Conservation (phyloP, 1,140 invertebrate genomes). For the Caenorhabditis brenneri region DNA sequence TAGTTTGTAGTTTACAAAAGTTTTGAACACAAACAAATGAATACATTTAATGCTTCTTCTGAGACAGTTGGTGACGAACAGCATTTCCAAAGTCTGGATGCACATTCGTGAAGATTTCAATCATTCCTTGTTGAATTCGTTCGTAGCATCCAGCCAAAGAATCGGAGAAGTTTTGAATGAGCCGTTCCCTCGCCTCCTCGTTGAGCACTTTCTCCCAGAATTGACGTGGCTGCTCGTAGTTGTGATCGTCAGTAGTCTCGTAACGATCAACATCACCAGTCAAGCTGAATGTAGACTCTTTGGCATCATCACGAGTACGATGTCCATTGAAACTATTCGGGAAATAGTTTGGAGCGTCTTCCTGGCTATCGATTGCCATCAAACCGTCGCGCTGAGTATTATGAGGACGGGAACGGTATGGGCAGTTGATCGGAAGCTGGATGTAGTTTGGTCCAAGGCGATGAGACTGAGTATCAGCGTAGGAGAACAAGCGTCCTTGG, state of each 20-base stretch:
- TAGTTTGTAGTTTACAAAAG: too few relatives aligned
- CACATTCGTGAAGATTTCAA: constrained; percentile 72
- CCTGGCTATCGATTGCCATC: too few relatives aligned
- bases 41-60: not conserved
- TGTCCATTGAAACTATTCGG: constrained; percentile 91
- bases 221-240: constrained; percentile 90
- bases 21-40: not conserved
- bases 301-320: constrained; percentile 59
- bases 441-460: too few relatives aligned
- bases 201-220: constrained; percentile 78
- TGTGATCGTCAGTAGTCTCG: constrained; percentile 84
- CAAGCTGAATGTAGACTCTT: constrained; percentile 68
- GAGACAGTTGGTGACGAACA: not conserved
- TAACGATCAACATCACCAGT: constrained; percentile 77
- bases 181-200: constrained; percentile 77
- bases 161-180: constrained; percentile 82
- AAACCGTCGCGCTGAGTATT: too few relatives aligned
- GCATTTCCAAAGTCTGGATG: constrained; percentile 72
- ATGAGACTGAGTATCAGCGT: constrained; percentile 90
- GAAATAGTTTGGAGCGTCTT: too few relatives aligned
- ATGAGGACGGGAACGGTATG: too few relatives aligned
- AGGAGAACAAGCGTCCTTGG: constrained; percentile 82
- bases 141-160: constrained; percentile 79
- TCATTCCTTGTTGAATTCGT: constrained; percentile 79
- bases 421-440: too few relatives aligned